Evolutionary conservation across 2,797 vertebrate species (phyloP), one percentile per base, ranked within the genome.

Genomic region (Anguilla marmorata): DNA sequence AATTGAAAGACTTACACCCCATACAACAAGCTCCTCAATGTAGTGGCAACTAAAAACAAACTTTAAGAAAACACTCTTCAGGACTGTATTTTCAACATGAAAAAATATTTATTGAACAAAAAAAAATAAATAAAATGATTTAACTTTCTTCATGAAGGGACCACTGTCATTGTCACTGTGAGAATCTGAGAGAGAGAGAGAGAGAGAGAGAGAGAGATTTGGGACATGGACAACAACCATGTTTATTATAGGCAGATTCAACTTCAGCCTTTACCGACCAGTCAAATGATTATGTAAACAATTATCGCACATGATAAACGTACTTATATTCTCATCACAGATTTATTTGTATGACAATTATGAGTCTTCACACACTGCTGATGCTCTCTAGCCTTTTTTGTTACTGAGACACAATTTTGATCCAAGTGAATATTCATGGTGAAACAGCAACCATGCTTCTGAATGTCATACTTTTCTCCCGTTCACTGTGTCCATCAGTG

Each of bases 111-210:
- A 91, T 92, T 92, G 33, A 19, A 72, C 45, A 14, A 45, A 86
- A 86, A 89, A 86, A 30, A n/a, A 30, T 41, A 52, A 19, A 45
- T 8, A 1, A 88, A 79, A 84, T 30, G 4, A 24, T 74, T 87
- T 6, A 7, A 48, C 9, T 21, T 16, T 19, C 16, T 90, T 95
- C 88, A 94, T 85, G 92, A 92, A 2, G 76, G 84, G 24, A 50
- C 86, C 85, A 90, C 88, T 58, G 69, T 86, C 88, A 89, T 90
- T 45, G 88, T 90, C 74, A 90, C 88, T 2, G 85, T 89, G 48
- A 72, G 84, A 85, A 85, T 50, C 80, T 88, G 87, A 72, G 41
- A 14, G 41, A 83, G n/a, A 37, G 48, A 79, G 72, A 41, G 41
- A 41, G 41, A 48, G 27, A 89, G 80, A 89, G 52, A 41, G 66